phyloP scores from a whole-genome alignment of 2,113 vertebrate species.

The Microcebus murinus region DNA sequence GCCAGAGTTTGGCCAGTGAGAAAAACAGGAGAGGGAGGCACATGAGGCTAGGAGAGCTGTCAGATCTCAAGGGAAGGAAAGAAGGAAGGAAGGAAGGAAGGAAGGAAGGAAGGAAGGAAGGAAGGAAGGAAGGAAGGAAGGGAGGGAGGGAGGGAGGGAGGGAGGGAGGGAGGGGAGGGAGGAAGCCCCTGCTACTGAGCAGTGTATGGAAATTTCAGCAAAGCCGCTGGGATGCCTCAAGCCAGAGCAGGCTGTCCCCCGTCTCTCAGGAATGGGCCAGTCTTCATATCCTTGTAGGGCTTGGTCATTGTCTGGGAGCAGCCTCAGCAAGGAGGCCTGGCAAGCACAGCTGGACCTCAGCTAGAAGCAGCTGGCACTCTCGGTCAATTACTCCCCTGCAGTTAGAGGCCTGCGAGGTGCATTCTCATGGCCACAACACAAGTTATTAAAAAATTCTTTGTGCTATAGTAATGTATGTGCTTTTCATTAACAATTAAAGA shows the following conservation, averaged over 20 bases:
- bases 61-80: background rate
- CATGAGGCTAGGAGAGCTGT: background rate
- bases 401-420: background rate
- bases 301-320: background rate
- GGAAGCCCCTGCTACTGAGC: background rate
- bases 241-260: background rate
- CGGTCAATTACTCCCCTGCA: background rate
- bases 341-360: background rate
- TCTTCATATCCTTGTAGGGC: background rate
- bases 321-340: background rate
- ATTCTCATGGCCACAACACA: fast-evolving
- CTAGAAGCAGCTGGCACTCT: background rate
- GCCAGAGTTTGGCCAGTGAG: background rate
- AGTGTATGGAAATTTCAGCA: background rate
- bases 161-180: background rate
- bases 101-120: background rate
- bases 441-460: background rate
- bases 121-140: too few relatives aligned
- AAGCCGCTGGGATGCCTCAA: background rate
- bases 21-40: background rate
- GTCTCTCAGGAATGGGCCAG: background rate
- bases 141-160: background rate
- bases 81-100: background rate
- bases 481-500: slow-evolving; percentile 8
- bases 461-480: background rate